Percentiles rank a stretch among this genome's conserved stretches.
Conservation (phyloP, 2,113 vertebrate species). For the Ceuthmochares aereus region DNA sequence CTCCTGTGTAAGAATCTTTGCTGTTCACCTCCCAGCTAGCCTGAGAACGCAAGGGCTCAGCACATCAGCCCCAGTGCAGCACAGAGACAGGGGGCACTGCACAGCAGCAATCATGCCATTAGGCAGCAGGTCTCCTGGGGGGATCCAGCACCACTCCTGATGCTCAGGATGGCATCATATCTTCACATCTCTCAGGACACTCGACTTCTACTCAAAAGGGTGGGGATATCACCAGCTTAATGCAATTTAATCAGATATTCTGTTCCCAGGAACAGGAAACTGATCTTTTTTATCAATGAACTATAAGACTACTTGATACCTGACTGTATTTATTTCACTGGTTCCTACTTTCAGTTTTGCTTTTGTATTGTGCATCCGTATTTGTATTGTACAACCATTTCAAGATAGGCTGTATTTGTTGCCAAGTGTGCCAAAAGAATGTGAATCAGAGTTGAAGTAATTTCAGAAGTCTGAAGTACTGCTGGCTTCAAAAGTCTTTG, state of each 20-base stretch:
- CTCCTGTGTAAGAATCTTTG: not conserved
- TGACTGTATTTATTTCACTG: not conserved
- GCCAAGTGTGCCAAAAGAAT: not conserved
- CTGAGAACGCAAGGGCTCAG: not conserved
- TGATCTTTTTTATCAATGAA: not conserved
- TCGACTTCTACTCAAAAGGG: not conserved
- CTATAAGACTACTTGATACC: not conserved
- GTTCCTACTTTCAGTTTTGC: not conserved
- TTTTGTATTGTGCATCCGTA: not conserved
- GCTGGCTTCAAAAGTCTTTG: not conserved
- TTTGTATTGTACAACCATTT: not conserved
- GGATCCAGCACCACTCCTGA: not conserved
- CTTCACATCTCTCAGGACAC: not conserved
- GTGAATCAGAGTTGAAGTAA: not conserved
- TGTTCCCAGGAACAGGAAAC: not conserved
- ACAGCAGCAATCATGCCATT: not conserved
- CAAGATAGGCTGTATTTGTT: not conserved
- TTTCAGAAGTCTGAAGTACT: not conserved
- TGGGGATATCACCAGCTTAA: not conserved
- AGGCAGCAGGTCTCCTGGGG: not conserved
- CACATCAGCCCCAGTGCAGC: rapidly evolving
- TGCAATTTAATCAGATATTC: not conserved
- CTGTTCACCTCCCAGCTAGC: not conserved
- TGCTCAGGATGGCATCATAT: not conserved
- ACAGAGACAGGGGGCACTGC: not conserved